Percentiles rank a stretch among this genome's conserved stretches.
Conservation (phyloP, 2,888 invertebrate genomes). For the Sinohyriopsis cumingii region DNA sequence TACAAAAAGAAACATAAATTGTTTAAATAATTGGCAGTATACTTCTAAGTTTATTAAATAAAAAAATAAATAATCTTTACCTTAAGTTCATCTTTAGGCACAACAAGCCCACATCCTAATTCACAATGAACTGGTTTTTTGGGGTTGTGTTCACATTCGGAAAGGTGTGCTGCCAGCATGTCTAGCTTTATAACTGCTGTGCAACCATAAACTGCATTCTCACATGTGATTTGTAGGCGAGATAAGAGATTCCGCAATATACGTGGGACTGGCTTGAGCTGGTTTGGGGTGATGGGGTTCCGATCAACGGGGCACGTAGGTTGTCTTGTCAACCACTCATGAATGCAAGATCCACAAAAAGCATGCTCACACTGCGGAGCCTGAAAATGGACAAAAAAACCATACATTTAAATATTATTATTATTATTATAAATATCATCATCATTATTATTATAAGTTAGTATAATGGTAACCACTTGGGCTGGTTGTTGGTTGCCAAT, state of each 20-base stretch:
- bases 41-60: too few species aligned
- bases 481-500: too few species aligned
- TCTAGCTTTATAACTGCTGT: conserved; percentile 89
- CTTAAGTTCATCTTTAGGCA: conserved; percentile 94
- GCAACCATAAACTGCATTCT: conserved; percentile 85
- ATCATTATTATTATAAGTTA: too few species aligned
- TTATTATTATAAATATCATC: too few species aligned
- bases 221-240: conserved; percentile 88
- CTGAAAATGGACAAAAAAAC: conserved; percentile 74
- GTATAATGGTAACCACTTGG: too few species aligned
- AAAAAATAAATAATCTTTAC: conserved; percentile 57
- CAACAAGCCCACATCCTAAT: conserved; percentile 92
- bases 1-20: too few species aligned
- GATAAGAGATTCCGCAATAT: conserved; percentile 93
- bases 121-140: conserved; percentile 94
- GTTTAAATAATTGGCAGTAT: too few species aligned
- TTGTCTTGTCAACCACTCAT: conserved; percentile 94
- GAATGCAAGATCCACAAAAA: conserved; percentile 92
- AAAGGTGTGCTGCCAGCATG: conserved; percentile 85
- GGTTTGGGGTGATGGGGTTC: conserved; percentile 87
- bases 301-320: conserved; percentile 96
- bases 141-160: conserved; percentile 94
- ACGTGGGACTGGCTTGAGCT: conserved; percentile 92
- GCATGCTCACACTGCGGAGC: conserved; percentile 97
- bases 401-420: neutral